Base-by-base conservation (phyloP, 64 coral and sea anemone species). In the Montipora sp. region DNA sequence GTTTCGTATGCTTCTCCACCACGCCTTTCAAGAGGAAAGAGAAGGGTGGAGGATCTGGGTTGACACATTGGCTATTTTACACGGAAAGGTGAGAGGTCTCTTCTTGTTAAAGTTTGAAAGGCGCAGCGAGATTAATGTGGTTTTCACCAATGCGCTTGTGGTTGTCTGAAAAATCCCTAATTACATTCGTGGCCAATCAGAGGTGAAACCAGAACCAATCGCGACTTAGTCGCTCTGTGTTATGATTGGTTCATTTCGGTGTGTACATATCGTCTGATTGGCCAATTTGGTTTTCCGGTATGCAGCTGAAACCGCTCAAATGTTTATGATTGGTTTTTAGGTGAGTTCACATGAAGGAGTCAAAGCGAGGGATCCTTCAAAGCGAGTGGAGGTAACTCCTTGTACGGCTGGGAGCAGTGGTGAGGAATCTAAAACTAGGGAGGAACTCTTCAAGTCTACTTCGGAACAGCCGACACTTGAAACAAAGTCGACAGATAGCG, bases 41-140 rank as follows among this genome's bases (percentile, higher is more conserved):
- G 98, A 99, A 83, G 98, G 98, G 45, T 99, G 98, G 98, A 95
- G 98, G 46, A 99, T 99, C 68, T 99, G 95, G 92, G 98, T 99
- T 0, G 98, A 99, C 72, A 92, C 98, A 0, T 78, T 99, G 10
- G 98, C 98, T 36, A 99, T 99, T 67, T 16, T 99, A 53, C 98
- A 99, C 15, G 98, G 98, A 46, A 89, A 93, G 81, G 98, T 99
- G 75, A 79, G 36, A 48, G 43, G 13, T 78, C 2, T 14, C n/a
- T 7, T 74, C 1, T 4, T 18, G 0, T 48, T 27, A 6, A 57
- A 57, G 53, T 6, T 36, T 57, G 53, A 57, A 57, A 57, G 7
- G 53, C 7, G 0, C 53, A 8, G 53, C 11, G 53, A 8, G 53
- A 57, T 57, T 57, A 57, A 8, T 6, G 53, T 57, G 53, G 53